Conservation (phyloP, 2,888 invertebrate species). For the Brachypterus glaber region DNA sequence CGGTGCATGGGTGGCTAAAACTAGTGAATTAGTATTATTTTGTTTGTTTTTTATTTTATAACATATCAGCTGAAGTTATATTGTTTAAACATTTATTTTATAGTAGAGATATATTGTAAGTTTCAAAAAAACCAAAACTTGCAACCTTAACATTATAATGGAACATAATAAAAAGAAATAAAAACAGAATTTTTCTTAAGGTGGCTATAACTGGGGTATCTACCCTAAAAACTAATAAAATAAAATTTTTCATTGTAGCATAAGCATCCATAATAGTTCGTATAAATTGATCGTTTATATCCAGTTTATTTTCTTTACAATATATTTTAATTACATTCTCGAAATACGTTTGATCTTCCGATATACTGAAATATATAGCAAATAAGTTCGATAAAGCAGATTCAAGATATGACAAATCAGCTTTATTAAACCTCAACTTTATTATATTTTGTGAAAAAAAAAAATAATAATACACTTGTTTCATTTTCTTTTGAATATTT, state of each 20-base stretch:
- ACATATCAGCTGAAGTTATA: too few relatives aligned
- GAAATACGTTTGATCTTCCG: constrained; percentile 6
- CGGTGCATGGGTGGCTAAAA: too few relatives aligned
- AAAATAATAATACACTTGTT: constrained; percentile 62
- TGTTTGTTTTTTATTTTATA: too few relatives aligned
- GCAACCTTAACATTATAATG: too few relatives aligned
- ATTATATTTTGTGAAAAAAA: constrained; percentile 80
- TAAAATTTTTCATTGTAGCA: constrained; percentile 83
- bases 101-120: too few relatives aligned
- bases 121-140: too few relatives aligned
- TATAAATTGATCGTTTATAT: constrained; percentile 60
- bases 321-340: constrained; percentile 47
- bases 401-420: constrained; percentile 69
- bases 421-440: constrained; percentile 73
- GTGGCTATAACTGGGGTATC: too few relatives aligned
- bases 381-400: constrained; percentile 82
- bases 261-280: constrained; percentile 73
- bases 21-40: too few relatives aligned
- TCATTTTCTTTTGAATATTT: constrained; percentile 61
- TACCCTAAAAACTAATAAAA: too few relatives aligned
- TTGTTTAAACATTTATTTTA: too few relatives aligned
- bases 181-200: too few relatives aligned
- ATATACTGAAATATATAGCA: constrained; percentile 58
- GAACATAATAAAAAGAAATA: too few relatives aligned
- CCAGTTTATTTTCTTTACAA: constrained; percentile 55